Percentiles rank a stretch among this genome's conserved stretches.
Evolutionary conservation across 23 tunicate genomes (phyloP).

Genomic region (Corella eumyota): DNA sequence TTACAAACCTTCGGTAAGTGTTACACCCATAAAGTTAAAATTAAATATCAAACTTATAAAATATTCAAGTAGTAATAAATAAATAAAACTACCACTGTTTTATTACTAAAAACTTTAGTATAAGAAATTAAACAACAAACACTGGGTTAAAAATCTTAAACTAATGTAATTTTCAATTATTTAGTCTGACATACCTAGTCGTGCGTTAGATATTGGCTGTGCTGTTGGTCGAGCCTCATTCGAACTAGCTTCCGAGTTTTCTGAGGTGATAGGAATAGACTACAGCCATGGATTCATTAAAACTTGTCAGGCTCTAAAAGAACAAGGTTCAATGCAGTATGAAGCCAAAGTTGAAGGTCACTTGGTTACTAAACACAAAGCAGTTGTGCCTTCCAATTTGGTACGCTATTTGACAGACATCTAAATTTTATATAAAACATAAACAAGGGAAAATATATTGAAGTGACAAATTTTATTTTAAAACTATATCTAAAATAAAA

Average conservation of each 20-base stretch:
- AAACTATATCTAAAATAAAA: too few species aligned
- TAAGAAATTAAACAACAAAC: too few species aligned
- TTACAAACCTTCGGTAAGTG: slow-evolving; percentile 38
- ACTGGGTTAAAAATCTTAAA: background rate
- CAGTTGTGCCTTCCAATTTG: slow-evolving; percentile 44
- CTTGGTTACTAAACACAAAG: slow-evolving; percentile 45
- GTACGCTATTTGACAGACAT: too few species aligned
- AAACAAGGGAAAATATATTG: too few species aligned
- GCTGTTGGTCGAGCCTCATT: slow-evolving; percentile 85
- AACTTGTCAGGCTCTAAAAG: slow-evolving; percentile 51
- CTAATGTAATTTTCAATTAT: background rate
- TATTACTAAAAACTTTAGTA: too few species aligned
- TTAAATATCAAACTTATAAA: background rate
- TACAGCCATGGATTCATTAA: slow-evolving; percentile 74
- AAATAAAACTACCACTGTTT: too few species aligned
- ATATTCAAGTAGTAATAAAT: background rate
- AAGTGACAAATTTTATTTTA: too few species aligned
- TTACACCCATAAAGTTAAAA: background rate
- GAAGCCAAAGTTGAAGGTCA: slow-evolving; percentile 55
- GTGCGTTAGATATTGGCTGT: slow-evolving; percentile 83
- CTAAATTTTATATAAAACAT: too few species aligned
- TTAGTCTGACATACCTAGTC: slow-evolving; percentile 16
- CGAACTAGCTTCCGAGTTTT: slow-evolving; percentile 35
- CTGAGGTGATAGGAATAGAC: slow-evolving; percentile 67
- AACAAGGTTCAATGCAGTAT: slow-evolving; percentile 63